Percentiles rank a stretch among this genome's conserved stretches.
Evolutionary conservation across 2,888 invertebrate genomes (phyloP).

Genomic region (Volucella inflata): DNA sequence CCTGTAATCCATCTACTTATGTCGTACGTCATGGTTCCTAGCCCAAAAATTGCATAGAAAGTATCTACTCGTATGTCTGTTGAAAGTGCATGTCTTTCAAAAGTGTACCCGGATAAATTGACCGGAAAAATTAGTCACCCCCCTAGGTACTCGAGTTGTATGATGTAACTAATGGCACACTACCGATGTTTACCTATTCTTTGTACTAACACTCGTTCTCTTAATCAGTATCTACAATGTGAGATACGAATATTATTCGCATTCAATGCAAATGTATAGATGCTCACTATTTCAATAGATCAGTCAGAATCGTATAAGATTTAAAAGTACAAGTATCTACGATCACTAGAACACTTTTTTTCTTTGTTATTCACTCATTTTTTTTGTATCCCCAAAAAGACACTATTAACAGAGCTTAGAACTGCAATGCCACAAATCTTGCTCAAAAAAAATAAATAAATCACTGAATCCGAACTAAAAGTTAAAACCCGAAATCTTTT

Average conservation of each 20-base stretch:
- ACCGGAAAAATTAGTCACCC: conserved; percentile 19
- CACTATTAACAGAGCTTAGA: conserved; percentile 18
- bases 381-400: conserved; percentile 4
- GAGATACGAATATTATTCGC: conserved; percentile 2
- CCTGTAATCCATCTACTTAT: too few species aligned
- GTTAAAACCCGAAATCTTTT: background rate
- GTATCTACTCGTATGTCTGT: background rate
- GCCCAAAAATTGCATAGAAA: conserved; percentile 22
- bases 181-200: background rate
- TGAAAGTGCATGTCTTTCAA: conserved; percentile 16
- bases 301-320: conserved; percentile 15
- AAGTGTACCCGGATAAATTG: conserved; percentile 12
- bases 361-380: conserved; percentile 15
- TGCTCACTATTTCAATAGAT: background rate
- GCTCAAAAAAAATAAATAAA: background rate
- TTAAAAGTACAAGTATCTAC: background rate
- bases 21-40: conserved; percentile 18
- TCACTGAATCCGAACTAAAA: too few species aligned
- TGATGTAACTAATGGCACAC: conserved; percentile 25
- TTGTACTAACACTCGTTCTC: too few species aligned
- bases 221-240: too few species aligned
- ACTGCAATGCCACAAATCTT: conserved; percentile 14
- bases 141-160: background rate
- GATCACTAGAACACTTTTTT: conserved; percentile 13
- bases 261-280: conserved; percentile 9